Conservation (phyloP, 1,140 invertebrate species). For the Hylaeus volcanicus region DNA sequence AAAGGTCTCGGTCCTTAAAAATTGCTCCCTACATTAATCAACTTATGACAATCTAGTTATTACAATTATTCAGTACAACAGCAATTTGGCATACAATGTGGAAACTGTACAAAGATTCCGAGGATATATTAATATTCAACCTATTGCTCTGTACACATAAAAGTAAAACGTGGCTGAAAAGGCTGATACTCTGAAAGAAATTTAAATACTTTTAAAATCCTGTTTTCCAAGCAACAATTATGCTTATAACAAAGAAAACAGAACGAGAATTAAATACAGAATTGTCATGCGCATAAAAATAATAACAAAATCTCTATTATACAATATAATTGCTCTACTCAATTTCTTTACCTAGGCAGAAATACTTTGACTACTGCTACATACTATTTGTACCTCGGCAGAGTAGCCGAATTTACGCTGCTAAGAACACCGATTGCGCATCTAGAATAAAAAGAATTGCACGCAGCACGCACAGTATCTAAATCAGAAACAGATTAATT, state of each 20-base stretch:
- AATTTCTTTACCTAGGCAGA: slow-evolving; percentile 61
- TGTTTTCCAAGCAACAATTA: slow-evolving; percentile 28
- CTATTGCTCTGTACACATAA: slow-evolving; percentile 59
- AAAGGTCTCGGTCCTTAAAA: slow-evolving; percentile 78
- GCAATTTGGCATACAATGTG: slow-evolving; percentile 71
- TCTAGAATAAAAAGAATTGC: slow-evolving; percentile 63
- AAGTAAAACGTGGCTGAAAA: slow-evolving; percentile 45
- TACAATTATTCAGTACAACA: slow-evolving; percentile 68
- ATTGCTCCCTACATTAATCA: slow-evolving; percentile 75
- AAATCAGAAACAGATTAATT: slow-evolving; percentile 66
- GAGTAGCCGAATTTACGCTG: slow-evolving; percentile 62
- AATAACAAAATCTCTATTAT: slow-evolving; percentile 50
- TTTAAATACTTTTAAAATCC: slow-evolving; percentile 36
- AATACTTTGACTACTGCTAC: slow-evolving; percentile 73
- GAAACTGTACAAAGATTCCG: slow-evolving; percentile 67
- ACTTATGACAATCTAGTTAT: slow-evolving; percentile 70
- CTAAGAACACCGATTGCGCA: slow-evolving; percentile 63
- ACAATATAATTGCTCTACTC: slow-evolving; percentile 53
- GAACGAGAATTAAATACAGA: slow-evolving; percentile 43
- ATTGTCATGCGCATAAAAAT: slow-evolving; percentile 62
- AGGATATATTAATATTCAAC: slow-evolving; percentile 60
- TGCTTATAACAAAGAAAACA: slow-evolving; percentile 18
- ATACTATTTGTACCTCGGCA: slow-evolving; percentile 71
- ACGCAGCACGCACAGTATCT: slow-evolving; percentile 63
- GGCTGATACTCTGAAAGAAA: slow-evolving; percentile 42